A percentile compares a stretch with the other conserved stretches of the same genome.
Evolutionary conservation across 2,888 invertebrate genomes (phyloP).

Genomic region (Eristalinus aeneus): DNA sequence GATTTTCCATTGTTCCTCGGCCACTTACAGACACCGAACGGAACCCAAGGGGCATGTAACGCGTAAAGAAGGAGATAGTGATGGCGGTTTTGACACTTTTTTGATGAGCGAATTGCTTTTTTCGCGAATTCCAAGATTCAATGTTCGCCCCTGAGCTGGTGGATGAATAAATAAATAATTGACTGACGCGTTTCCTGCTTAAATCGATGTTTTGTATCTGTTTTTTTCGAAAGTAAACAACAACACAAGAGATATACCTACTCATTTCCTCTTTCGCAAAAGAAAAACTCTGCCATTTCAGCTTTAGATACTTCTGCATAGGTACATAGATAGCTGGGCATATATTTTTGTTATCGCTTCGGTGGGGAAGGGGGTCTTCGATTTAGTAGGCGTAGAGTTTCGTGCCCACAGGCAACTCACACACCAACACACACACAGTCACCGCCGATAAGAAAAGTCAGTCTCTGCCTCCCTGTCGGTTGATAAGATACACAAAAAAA

Average conservation of each 20-base stretch:
- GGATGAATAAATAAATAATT: slow-evolving; percentile 50
- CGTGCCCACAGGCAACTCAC: slow-evolving; percentile 48
- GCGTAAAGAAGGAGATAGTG: slow-evolving; percentile 49
- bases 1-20: slow-evolving; percentile 49
- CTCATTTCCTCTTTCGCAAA: slow-evolving; percentile 49
- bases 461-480: slow-evolving; percentile 47
- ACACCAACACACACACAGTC: neutral
- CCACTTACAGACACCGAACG: neutral
- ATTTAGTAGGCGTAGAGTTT: slow-evolving; percentile 67
- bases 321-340: neutral
- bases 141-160: neutral
- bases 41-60: slow-evolving; percentile 27
- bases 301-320: neutral
- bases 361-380: slow-evolving; percentile 31
- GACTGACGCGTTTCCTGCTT: slow-evolving; percentile 54
- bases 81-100: slow-evolving; percentile 68
- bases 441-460: slow-evolving; percentile 58
- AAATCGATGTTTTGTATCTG: neutral
- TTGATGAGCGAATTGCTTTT: slow-evolving; percentile 47
- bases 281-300: neutral
- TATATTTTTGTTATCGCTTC: slow-evolving; percentile 19
- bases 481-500: slow-evolving; percentile 52
- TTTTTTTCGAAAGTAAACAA: slow-evolving; percentile 41
- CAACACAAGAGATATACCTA: slow-evolving; percentile 52
- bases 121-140: neutral